Conservation (phyloP, 1,140 invertebrate genomes). For the Euura lappo region DNA sequence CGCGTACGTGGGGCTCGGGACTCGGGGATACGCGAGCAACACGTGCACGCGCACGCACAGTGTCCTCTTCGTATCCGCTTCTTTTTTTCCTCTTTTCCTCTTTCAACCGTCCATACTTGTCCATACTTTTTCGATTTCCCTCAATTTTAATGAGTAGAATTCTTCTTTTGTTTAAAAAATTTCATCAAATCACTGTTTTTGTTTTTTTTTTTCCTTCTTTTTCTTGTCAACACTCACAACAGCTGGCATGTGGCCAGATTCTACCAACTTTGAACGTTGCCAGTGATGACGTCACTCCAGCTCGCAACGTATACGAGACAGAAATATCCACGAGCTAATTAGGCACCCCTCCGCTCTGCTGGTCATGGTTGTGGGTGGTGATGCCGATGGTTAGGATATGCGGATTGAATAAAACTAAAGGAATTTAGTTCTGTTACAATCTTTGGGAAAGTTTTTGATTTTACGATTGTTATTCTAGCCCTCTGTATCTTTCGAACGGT, state of each 20-base stretch:
- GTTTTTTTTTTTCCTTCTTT: neutral
- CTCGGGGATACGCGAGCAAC: no score
- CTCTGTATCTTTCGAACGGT: no score
- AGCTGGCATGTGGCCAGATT: conserved; percentile 53
- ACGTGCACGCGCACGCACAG: no score
- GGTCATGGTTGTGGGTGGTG: no score
- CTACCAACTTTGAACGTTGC: no score
- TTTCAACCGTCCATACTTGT: neutral
- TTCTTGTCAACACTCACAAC: conserved; percentile 27
- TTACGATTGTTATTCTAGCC: neutral
- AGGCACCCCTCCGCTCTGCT: conserved; percentile 50
- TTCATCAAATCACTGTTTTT: neutral
- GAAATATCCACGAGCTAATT: conserved; percentile 59
- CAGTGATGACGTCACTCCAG: no score
- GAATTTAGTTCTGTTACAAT: no score
- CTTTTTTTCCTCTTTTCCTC: neutral
- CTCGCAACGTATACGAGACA: conserved; percentile 55
- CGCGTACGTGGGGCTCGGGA: no score
- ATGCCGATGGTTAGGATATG: no score
- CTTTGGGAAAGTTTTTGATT: neutral
- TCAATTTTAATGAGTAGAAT: neutral
- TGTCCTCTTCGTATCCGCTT: no score
- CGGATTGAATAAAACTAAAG: no score
- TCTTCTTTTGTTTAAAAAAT: neutral
- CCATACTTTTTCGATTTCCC: neutral